Evolutionary conservation across 2,888 invertebrate genomes (phyloP), one percentile per base, ranked within the genome.

Genomic region (Nymphalis c-album): DNA sequence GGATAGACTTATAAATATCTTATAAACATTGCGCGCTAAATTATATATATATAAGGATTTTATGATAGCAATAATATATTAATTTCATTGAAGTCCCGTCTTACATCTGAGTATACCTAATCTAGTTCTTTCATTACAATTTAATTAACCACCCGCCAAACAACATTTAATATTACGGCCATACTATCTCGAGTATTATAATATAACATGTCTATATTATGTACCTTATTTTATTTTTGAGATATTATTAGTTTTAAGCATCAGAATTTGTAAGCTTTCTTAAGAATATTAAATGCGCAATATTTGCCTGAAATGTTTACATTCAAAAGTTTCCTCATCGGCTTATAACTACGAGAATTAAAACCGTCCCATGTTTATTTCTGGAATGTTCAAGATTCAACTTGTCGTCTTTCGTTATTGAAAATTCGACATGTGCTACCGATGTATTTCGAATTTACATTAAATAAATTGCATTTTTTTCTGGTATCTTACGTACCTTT

Each of bases 401-500:
- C 40, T 57, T 57, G 51, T 26, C 53, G 63, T 45, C 63, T 63
- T 63, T 50, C 61, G 63, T 63, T 46, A 63, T 55, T 63, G 63
- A 51, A 63, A 63, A 22, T 62, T 53, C 40, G 51, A 62, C 55
- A 63, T 53, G 26, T 45, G 63, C n/a, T 55, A 18, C 10, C 3
- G 35, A 40, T 57, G 18, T 57, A 40, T 40, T 57, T 57, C 18
- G 10, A 40, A 40, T 40, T n/a, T 57, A 57, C 13, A 35, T 2
- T 4, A 13, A 10, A 57, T 4, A 8, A 16, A 40, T 0, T 18
- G 3, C 7, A 5, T 18, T 40, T 13, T n/a, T 40, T 55, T 7
- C 3, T 6, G 16, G 4, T 2, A 17, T 31, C 26, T 31, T 6
- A 31, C 26, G 26, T n/a, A n/a, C n/a, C n/a, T n/a, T n/a, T n/a